Base-by-base conservation (phyloP, 1,140 invertebrate genomes). In the Globodera rostochiensis region DNA sequence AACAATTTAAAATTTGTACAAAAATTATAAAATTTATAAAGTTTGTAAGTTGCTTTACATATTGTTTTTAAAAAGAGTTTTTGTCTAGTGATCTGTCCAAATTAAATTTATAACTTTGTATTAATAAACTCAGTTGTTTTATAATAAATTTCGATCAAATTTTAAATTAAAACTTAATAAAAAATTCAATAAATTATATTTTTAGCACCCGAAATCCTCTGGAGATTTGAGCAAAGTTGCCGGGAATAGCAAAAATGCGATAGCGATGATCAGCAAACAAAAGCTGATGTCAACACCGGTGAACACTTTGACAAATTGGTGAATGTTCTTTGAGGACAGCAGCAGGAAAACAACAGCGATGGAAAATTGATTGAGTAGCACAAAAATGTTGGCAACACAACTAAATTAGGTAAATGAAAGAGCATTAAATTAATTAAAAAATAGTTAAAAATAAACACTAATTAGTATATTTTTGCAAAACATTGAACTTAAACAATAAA, bases 271-370 rank as follows among this genome's bases (percentile, higher is more conserved):
- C 91, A 93, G 93, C 57, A 91, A 88, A 87, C 94, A 94, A 64
- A 91, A 89, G 87, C 93, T 94, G 74, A n/a, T 91, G 87, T 49
- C 83, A 21, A 90, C 83, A 36, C 89, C 84, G 45, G 94, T 84
- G 74, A 85, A 84, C 74, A 92, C 91, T 80, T 92, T 91, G 25
- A 94, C 87, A 73, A 94, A 91, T 25, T 82, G 75, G 50, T 89
- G 86, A 57, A 91, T 87, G 80, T 91, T 91, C 87, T 93, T 92
- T 0, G 93, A 91, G 0, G 93, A 92, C 46, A 94, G 88, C 70
- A 94, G 90, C n/a, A 94, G 88, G 86, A 94, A 94, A 6, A 94
- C 94, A 19, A 93, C 92, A 6, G 92, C 91, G 49, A 92, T 93
- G 5, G 94, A 93, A 87, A 94, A 94, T 66, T 94, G 90, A 0